These are phyloP conservation scores for Catagonus wagneri DNA, from an alignment of 2,113 vertebrate genomes.

Conservation along the genomic window DNA sequence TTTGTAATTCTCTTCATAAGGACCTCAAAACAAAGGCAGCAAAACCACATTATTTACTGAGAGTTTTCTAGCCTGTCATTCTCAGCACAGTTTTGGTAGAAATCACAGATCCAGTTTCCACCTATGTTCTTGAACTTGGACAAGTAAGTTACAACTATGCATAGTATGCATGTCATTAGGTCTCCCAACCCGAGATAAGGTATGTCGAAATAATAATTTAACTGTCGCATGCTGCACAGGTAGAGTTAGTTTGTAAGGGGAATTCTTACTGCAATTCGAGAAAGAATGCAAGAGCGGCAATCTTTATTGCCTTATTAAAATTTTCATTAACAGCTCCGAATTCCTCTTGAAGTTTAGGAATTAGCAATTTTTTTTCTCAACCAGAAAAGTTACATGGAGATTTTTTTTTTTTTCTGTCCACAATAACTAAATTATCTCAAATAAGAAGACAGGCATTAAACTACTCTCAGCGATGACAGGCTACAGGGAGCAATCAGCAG, in stretches of 20 bases:
- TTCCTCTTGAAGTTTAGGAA: not conserved
- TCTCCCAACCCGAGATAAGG: constrained; percentile 42
- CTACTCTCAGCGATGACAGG: not conserved
- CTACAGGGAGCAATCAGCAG: not conserved
- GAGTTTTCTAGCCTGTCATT: not conserved
- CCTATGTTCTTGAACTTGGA: not conserved
- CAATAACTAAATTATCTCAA: not conserved
- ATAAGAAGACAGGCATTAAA: not conserved
- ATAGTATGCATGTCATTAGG: constrained; percentile 38
- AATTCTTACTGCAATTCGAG: not conserved
- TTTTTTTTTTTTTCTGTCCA: rapidly evolving
- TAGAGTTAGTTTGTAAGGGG: not conserved
- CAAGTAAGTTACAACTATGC: constrained; percentile 2
- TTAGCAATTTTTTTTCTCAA: not conserved
- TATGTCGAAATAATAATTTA: constrained; percentile 61
- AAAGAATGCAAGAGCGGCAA: not conserved
- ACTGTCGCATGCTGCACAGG: constrained; percentile 63
- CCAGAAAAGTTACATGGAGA: not conserved
- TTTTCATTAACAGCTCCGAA: not conserved
- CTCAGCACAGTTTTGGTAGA: constrained; percentile 22
- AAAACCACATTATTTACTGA: not conserved
- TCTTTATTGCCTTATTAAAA: constrained; percentile 42
- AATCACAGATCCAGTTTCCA: constrained; percentile 43
- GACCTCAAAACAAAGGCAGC: not conserved
- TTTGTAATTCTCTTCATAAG: constrained; percentile 16